Evolutionary conservation across 2,888 invertebrate genomes (phyloP).

Genomic region (Trimorus sp.): DNA sequence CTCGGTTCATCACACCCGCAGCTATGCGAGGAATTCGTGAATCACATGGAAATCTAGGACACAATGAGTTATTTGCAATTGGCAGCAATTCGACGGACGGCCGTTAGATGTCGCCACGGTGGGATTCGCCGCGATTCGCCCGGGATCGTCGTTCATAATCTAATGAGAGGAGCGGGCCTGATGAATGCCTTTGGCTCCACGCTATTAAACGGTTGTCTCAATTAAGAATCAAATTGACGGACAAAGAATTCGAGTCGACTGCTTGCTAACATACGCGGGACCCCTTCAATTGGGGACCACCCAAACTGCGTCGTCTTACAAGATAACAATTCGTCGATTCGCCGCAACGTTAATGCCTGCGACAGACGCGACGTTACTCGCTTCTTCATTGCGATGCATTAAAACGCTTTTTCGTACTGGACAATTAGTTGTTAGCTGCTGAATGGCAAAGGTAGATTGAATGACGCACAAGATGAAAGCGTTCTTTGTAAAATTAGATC

Average conservation of each 20-base stretch:
- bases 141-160: constrained; percentile 56
- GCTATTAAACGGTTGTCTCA: constrained; percentile 74
- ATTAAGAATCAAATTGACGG: constrained; percentile 77
- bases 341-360: constrained; percentile 53
- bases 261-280: constrained; percentile 78
- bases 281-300: constrained; percentile 78
- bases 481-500: too few relatives aligned
- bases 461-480: background rate
- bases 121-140: constrained; percentile 40
- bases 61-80: constrained; percentile 31
- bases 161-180: constrained; percentile 59
- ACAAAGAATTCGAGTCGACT: constrained; percentile 78
- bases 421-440: constrained; percentile 34
- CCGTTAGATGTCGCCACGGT: constrained; percentile 40
- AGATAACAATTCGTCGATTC: constrained; percentile 66
- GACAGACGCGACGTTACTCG: constrained; percentile 45
- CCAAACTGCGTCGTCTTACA: constrained; percentile 72
- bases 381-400: constrained; percentile 54
- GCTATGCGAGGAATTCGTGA: constrained; percentile 47
- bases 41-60: constrained; percentile 55
- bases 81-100: constrained; percentile 38
- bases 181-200: constrained; percentile 51
- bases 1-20: constrained; percentile 39
- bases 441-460: constrained; percentile 35
- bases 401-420: constrained; percentile 44